Conservation (phyloP, 2,888 invertebrate species). For the Meteorus colon region DNA sequence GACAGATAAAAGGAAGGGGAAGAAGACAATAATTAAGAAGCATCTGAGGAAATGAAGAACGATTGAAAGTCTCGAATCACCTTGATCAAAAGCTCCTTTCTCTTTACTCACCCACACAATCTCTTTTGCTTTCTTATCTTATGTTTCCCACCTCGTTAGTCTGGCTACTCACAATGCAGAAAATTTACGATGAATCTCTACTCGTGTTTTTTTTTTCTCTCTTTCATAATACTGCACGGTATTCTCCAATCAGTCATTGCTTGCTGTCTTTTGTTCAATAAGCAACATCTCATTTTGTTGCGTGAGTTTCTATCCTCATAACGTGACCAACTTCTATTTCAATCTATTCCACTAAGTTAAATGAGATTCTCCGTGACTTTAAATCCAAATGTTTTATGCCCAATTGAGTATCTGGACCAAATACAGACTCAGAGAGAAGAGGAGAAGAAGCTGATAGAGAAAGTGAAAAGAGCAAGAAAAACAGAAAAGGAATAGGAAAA, state of each 20-base stretch:
- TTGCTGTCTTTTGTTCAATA: background rate
- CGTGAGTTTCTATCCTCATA: background rate
- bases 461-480: too few species aligned
- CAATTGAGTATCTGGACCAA: background rate
- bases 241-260: background rate
- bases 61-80: slow-evolving; percentile 9
- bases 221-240: background rate
- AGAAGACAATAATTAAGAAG: background rate
- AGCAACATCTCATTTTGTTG: background rate
- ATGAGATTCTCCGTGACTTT: background rate
- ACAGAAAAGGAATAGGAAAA: too few species aligned
- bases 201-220: background rate
- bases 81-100: slow-evolving; percentile 4
- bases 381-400: background rate
- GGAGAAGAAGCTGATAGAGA: too few species aligned
- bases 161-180: background rate
- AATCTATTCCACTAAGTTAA: background rate
- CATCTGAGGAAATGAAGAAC: background rate
- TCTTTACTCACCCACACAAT: background rate
- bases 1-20: background rate
- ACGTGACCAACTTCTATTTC: background rate
- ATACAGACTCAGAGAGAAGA: background rate
- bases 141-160: background rate
- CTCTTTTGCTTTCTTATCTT: background rate
- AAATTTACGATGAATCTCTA: background rate